Conservation (phyloP, 2,888 invertebrate genomes). For the Zygothrica quintamaculata region DNA sequence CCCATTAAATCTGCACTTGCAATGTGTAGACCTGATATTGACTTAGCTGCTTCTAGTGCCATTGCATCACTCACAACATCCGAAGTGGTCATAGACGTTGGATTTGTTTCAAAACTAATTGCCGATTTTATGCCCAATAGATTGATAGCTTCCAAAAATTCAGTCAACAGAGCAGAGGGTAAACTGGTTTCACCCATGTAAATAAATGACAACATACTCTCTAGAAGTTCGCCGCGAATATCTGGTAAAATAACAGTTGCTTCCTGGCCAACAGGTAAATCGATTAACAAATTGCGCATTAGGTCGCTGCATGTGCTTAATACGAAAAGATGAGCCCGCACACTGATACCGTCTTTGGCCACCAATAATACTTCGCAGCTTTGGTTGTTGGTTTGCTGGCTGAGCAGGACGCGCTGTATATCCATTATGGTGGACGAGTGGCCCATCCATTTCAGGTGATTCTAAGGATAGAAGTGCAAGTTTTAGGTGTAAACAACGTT, state of each 20-base stretch:
- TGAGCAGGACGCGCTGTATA: conserved; percentile 80
- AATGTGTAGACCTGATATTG: conserved; percentile 70
- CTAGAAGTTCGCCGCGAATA: conserved; percentile 80
- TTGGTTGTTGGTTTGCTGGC: conserved; percentile 68
- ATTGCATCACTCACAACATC: conserved; percentile 47
- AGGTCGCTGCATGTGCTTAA: conserved; percentile 83
- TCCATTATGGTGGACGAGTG: conserved; percentile 83
- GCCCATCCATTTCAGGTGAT: conserved; percentile 84
- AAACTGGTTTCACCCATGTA: conserved; percentile 83
- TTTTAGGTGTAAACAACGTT: conserved; percentile 16
- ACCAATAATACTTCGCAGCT: conserved; percentile 82
- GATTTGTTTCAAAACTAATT: conserved; percentile 83
- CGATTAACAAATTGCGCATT: conserved; percentile 79
- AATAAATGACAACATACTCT: conserved; percentile 82
- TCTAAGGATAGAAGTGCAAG: conserved; percentile 51
- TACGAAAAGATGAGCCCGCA: conserved; percentile 83
- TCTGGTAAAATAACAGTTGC: conserved; percentile 83
- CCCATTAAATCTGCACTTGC: conserved; percentile 79
- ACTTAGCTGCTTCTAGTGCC: conserved; percentile 58
- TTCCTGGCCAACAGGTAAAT: conserved; percentile 79
- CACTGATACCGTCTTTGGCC: conserved; percentile 79
- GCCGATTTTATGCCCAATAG: conserved; percentile 84
- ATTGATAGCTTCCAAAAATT: conserved; percentile 83
- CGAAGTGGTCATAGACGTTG: conserved; percentile 43
- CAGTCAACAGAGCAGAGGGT: conserved; percentile 80